These are phyloP conservation scores for Danionella cerebrum DNA, from an alignment of 2,113 vertebrate species.

Conservation along the genomic window DNA sequence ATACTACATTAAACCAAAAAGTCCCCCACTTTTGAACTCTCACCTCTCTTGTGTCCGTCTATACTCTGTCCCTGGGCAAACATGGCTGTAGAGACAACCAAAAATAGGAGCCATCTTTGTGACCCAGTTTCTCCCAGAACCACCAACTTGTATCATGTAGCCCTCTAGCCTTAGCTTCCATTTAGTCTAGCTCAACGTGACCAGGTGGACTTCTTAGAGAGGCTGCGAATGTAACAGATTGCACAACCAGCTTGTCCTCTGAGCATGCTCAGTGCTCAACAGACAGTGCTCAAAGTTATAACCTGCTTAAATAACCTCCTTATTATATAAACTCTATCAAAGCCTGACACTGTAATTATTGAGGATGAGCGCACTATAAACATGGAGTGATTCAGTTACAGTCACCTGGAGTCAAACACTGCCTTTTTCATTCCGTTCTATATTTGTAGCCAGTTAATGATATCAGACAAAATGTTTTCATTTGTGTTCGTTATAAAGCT, in stretches of 20 bases:
- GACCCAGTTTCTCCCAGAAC: conserved; percentile 28
- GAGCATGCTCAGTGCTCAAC: neutral
- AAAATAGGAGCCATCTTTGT: conserved; percentile 13
- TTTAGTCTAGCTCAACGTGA: neutral
- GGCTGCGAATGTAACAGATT: conserved; percentile 4
- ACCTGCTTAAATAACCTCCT: neutral
- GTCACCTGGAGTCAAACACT: neutral
- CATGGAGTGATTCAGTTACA: conserved; percentile 10
- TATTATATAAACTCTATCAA: conserved; percentile 3
- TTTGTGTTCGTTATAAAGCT: too few species aligned
- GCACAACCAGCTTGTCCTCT: conserved; percentile 4
- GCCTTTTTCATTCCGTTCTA: too few species aligned
- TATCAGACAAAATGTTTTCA: too few species aligned
- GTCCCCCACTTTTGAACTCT: neutral
- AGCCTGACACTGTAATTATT: neutral
- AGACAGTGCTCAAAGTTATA: too few species aligned
- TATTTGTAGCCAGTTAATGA: too few species aligned
- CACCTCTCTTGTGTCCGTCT: too few species aligned
- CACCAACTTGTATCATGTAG: conserved; percentile 6
- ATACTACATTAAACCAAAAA: too few species aligned
- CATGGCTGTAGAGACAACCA: neutral
- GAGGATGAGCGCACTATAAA: neutral
- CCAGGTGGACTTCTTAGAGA: too few species aligned
- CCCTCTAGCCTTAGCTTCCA: neutral
- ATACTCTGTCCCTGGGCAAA: neutral